Conservation (phyloP, 1,140 invertebrate species). For the Saxidomus purpurata region DNA sequence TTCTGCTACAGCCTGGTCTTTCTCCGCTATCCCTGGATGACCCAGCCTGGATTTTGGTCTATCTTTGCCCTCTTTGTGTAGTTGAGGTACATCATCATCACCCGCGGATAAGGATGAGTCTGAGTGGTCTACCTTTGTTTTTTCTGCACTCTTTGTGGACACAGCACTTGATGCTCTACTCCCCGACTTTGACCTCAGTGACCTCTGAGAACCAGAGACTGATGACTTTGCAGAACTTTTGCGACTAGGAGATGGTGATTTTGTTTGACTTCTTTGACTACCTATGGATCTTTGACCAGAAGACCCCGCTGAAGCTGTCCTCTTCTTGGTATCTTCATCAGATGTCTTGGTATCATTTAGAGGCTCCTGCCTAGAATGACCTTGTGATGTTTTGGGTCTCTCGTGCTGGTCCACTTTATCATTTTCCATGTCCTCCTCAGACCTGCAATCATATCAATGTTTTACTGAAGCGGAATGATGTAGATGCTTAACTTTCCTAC, state of each 20-base stretch:
- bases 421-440: neutral
- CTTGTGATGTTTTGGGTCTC: slow-evolving; percentile 42
- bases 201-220: slow-evolving; percentile 25
- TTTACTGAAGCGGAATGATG: neutral
- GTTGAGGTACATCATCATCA: neutral
- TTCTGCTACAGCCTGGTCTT: neutral
- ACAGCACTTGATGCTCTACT: slow-evolving; percentile 49
- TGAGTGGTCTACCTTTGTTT: slow-evolving; percentile 18
- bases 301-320: neutral
- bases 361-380: neutral
- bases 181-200: slow-evolving; percentile 36
- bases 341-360: neutral
- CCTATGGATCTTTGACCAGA: neutral
- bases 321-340: neutral
- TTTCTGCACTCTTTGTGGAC: slow-evolving; percentile 9
- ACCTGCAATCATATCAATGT: neutral
- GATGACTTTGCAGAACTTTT: slow-evolving; percentile 34
- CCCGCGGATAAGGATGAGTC: neutral
- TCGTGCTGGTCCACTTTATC: slow-evolving; percentile 10
- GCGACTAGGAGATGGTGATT: slow-evolving; percentile 54
- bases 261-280: neutral
- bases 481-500: no score
- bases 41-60: slow-evolving; percentile 59
- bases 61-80: slow-evolving; percentile 56
- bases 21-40: slow-evolving; percentile 30